These are phyloP conservation scores for Chymomyza amoena DNA, from an alignment of 2,888 invertebrate genomes.

Conservation along the genomic window DNA sequence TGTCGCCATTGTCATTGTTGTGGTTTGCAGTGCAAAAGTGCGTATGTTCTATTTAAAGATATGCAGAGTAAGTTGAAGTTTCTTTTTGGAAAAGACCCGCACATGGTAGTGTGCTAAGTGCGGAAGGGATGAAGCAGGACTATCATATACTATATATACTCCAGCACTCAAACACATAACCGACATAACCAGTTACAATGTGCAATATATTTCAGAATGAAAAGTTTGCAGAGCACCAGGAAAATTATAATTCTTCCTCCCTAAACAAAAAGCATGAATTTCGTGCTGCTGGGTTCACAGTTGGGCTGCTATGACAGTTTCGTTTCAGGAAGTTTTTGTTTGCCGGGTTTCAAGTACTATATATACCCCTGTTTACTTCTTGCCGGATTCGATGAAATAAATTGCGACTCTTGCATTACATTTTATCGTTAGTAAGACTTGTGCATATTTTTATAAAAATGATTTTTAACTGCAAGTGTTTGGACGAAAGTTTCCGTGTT, in stretches of 20 bases:
- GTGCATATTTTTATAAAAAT: conserved; percentile 32
- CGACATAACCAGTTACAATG: conserved; percentile 33
- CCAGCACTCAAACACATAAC: background rate
- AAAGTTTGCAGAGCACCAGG: conserved; percentile 37
- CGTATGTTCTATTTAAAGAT: conserved; percentile 57
- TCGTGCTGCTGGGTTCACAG: conserved; percentile 21
- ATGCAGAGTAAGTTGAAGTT: conserved; percentile 61
- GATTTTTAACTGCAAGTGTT: conserved; percentile 11
- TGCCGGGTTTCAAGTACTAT: background rate
- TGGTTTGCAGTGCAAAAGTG: conserved; percentile 35
- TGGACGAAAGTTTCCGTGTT: background rate
- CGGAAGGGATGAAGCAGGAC: background rate
- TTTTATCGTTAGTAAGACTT: conserved; percentile 17
- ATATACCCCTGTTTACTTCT: background rate
- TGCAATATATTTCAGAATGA: conserved; percentile 20
- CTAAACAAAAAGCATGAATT: conserved; percentile 42
- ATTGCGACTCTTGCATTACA: conserved; percentile 3
- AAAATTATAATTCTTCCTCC: conserved; percentile 61
- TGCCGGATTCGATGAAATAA: conserved; percentile 14
- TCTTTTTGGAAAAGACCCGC: conserved; percentile 11
- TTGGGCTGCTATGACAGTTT: conserved; percentile 7
- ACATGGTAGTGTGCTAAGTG: background rate
- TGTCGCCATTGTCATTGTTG: conserved; percentile 36
- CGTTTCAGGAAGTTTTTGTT: conserved; percentile 19
- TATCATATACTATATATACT: background rate